Percentiles rank a stretch among this genome's conserved stretches.
Conservation (phyloP, 1,140 invertebrate genomes). For the Drosophila santomea region DNA sequence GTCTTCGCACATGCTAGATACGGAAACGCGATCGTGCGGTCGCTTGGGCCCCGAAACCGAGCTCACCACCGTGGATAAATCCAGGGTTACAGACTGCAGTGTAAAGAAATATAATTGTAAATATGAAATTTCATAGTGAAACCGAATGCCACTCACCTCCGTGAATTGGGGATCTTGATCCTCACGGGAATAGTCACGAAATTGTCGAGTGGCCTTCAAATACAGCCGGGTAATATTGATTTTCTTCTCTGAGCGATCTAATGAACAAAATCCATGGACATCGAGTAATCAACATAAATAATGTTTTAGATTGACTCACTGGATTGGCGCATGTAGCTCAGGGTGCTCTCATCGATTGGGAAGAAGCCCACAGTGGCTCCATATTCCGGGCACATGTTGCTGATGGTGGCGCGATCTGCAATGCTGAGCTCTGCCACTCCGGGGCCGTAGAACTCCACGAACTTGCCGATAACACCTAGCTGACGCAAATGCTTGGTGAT, state of each 20-base stretch:
- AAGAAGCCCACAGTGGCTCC: slow-evolving; percentile 98
- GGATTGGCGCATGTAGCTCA: slow-evolving; percentile 95
- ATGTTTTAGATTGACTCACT: slow-evolving; percentile 86
- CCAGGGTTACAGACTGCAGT: slow-evolving; percentile 91
- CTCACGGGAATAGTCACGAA: slow-evolving; percentile 92
- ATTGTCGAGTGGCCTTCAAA: slow-evolving; percentile 91
- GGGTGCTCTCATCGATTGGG: slow-evolving; percentile 94
- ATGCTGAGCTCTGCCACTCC: slow-evolving; percentile 96
- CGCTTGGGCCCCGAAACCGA: slow-evolving; percentile 98
- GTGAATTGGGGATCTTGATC: slow-evolving; percentile 94
- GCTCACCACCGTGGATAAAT: slow-evolving; percentile 95
- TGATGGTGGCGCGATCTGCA: slow-evolving; percentile 96
- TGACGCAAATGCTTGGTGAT: slow-evolving; percentile 98
- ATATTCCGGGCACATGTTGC: slow-evolving; percentile 99
- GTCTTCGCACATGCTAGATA: slow-evolving; percentile 95
- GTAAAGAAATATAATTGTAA: not conserved
- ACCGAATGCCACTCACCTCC: slow-evolving; percentile 85
- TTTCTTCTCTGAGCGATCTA: slow-evolving; percentile 93
- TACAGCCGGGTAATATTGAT: slow-evolving; percentile 94
- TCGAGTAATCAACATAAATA: not conserved
- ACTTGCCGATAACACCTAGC: slow-evolving; percentile 98
- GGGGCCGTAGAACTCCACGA: slow-evolving; percentile 99
- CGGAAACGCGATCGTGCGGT: slow-evolving; percentile 97
- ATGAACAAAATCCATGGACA: slow-evolving; percentile 28
- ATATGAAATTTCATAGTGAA: not conserved